Percentiles rank a stretch among this genome's conserved stretches.
Conservation (phyloP, 2,113 vertebrate species). For the Synodontis membranacea region DNA sequence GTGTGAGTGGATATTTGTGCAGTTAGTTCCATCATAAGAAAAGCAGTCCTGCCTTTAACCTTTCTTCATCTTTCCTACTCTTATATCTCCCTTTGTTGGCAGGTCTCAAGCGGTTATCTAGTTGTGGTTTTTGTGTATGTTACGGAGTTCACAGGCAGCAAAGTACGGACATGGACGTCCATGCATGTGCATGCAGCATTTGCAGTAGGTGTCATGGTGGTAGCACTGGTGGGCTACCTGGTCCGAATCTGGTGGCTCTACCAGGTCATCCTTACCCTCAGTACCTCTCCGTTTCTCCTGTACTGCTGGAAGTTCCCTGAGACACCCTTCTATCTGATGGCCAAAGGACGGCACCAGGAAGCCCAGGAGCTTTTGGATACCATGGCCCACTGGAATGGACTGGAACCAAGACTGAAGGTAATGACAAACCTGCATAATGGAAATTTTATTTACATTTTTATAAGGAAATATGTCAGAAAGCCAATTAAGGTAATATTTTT, state of each 20-base stretch:
- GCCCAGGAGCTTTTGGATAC: constrained; percentile 78
- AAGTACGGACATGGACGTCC: constrained; percentile 89
- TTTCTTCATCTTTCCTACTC: neutral
- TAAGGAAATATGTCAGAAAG: neutral
- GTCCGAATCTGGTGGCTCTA: constrained; percentile 90
- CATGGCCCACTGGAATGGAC: constrained; percentile 82
- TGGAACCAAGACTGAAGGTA: constrained; percentile 72
- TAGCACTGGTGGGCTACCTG: constrained; percentile 85
- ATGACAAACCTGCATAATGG: neutral
- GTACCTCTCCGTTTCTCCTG: constrained; percentile 85
- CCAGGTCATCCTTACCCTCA: constrained; percentile 84
- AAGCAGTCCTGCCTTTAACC: neutral
- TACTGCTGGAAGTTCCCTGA: constrained; percentile 94
- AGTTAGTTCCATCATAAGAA: too few relatives aligned
- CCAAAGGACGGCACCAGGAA: constrained; percentile 78
- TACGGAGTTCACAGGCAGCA: constrained; percentile 89
- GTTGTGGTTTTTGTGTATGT: constrained; percentile 95
- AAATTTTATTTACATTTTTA: neutral
- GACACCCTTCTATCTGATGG: constrained; percentile 90
- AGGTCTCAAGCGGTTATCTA: constrained; percentile 91
- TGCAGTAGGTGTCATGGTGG: constrained; percentile 85
- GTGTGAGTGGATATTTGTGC: neutral
- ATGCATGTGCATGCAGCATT: constrained; percentile 93
- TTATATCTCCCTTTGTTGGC: constrained; percentile 23
- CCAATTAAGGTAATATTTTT: neutral